Percentiles rank a stretch among this genome's conserved stretches.
Evolutionary conservation across 1,140 invertebrate genomes (phyloP).

Genomic region (Drosophila sturtevanti): DNA sequence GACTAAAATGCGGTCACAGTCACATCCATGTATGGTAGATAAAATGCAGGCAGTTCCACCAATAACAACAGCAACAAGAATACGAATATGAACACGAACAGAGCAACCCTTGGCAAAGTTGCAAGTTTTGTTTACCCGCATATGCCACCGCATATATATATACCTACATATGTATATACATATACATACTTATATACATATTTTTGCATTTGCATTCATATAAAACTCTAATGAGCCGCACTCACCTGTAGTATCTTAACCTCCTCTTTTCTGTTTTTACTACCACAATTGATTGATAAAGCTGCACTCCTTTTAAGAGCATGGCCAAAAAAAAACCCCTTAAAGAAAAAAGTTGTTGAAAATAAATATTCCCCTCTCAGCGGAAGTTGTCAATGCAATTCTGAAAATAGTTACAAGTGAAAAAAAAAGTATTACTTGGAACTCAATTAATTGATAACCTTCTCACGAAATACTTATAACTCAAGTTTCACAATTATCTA

Average conservation of each 20-base stretch:
- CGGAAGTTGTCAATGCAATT: background rate
- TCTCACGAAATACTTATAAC: no score
- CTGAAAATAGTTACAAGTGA: no score
- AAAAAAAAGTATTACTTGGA: no score
- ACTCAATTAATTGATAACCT: no score
- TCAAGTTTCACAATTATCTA: no score
- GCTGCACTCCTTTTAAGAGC: background rate
- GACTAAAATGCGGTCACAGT: slow-evolving; percentile 78
- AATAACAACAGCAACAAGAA: slow-evolving; percentile 7
- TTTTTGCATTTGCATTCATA: background rate
- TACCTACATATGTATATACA: no score
- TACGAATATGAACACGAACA: background rate
- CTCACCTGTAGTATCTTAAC: background rate
- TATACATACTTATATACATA: no score
- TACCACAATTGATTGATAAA: background rate
- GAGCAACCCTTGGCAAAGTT: slow-evolving; percentile 2
- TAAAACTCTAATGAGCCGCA: background rate
- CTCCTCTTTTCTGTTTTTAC: background rate
- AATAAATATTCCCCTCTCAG: background rate
- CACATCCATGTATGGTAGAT: slow-evolving; percentile 6
- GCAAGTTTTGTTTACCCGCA: slow-evolving; percentile 57
- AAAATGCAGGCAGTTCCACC: slow-evolving; percentile 60
- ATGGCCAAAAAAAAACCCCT: no score
- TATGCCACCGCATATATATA: slow-evolving; percentile 54
- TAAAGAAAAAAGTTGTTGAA: background rate